phyloP scores from a whole-genome alignment of 2,888 invertebrate species.

The Falcaria lacertinaria region DNA sequence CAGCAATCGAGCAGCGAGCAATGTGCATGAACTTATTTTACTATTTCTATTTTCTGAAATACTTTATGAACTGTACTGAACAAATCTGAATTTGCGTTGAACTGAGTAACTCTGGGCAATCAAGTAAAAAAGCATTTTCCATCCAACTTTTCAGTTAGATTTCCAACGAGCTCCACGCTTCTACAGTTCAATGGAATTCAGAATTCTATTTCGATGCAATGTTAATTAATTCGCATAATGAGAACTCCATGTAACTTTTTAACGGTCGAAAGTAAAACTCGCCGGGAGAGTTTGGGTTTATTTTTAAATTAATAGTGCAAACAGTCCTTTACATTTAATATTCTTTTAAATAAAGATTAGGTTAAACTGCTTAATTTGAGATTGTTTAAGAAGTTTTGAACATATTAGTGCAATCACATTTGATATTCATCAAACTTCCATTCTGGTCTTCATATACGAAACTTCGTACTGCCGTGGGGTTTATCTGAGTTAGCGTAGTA shows the following conservation, averaged over 20 bases:
- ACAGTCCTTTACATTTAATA: constrained; percentile 9
- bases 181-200: constrained; percentile 59
- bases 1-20: too few species aligned
- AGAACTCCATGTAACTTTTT: constrained; percentile 38
- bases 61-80: constrained; percentile 15
- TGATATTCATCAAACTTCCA: constrained; percentile 67
- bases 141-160: constrained; percentile 61
- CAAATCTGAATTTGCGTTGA: constrained; percentile 40
- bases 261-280: constrained; percentile 42
- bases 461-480: constrained; percentile 59
- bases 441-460: constrained; percentile 62
- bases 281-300: constrained; percentile 7
- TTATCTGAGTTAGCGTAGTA: constrained; percentile 61
- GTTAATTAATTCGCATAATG: constrained; percentile 52
- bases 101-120: constrained; percentile 39
- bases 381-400: constrained; percentile 31
- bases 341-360: constrained; percentile 6
- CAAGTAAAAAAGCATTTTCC: constrained; percentile 52
- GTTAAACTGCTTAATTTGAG: constrained; percentile 8
- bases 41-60: not conserved
- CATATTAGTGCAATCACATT: constrained; percentile 44
- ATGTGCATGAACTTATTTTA: not conserved
- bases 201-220: constrained; percentile 51
- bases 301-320: constrained; percentile 15
- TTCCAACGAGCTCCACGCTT: constrained; percentile 47